Base-by-base conservation (phyloP, 2,888 invertebrate species). In the Rotaria sp. region DNA sequence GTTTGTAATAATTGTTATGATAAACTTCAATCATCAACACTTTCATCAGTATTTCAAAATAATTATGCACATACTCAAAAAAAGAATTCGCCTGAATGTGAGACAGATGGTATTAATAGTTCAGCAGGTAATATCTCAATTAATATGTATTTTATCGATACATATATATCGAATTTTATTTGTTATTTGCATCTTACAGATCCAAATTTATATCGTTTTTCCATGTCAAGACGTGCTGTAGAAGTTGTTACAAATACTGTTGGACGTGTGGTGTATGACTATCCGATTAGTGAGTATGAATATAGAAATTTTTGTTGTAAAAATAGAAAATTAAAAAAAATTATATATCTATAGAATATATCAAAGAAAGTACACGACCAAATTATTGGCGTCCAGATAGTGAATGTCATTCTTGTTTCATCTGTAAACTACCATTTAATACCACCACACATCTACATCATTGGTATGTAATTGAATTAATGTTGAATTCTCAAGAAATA, bases 311-410 rank as follows among this genome's bases (percentile, higher is more conserved):
- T n/a, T n/a, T n/a, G n/a, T n/a, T n/a, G n/a, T n/a, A n/a, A n/a
- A n/a, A n/a, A n/a, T 21, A 41, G 11, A 11, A 59, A 59, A 30
- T 30, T 10, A 30, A 59, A 21, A 30, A 30, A 30, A 21, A 52
- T 55, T 15, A 13, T n/a, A n/a, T 59, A 84, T 75, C 87, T 41
- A 41, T 84, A 45, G 87, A 86, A n/a, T n/a, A 94, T 84, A 94
- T 95, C 84, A 95, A 95, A 90, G 94, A 94, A 88, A 93, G 94
- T 10, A 94, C 94, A 11, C 92, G 95, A 67, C 95, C 95, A 1
- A 91, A 93, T 0, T 95, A 95, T 90, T 95, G 95, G 95, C 93
- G 94, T 52, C 94, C 95, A 0, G 95, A 95, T 90, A 92, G 92
- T 11, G 93, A 94, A 89, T 93, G 94, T 85, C 92, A 92, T 38